A percentile compares a stretch with the other conserved stretches of the same genome.
phyloP scores from a whole-genome alignment of 53 echinoderm and acorn worm species.

The Holothuria leucospilota region DNA sequence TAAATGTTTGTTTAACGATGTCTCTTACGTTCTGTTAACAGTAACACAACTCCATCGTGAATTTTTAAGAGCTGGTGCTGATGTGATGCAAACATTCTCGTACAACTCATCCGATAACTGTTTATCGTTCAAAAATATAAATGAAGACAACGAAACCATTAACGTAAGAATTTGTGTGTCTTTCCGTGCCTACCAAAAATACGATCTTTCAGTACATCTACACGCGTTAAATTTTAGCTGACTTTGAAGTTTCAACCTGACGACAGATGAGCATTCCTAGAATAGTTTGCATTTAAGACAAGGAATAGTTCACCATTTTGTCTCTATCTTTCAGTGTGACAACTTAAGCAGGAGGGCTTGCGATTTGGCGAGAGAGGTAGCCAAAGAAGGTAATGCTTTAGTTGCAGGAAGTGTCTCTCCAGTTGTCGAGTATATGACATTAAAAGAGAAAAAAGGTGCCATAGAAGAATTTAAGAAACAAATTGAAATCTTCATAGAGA shows the following conservation, averaged over 20 bases:
- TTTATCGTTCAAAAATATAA: conserved; percentile 23
- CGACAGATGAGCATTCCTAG: too few relatives aligned
- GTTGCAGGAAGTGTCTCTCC: conserved; percentile 78
- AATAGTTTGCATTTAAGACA: too few relatives aligned
- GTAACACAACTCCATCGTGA: conserved; percentile 81
- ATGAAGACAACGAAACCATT: too few relatives aligned
- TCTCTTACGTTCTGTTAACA: conserved; percentile 7
- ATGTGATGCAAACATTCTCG: conserved; percentile 77
- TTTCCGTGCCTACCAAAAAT: too few relatives aligned
- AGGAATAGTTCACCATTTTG: too few relatives aligned
- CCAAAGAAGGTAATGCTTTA: conserved; percentile 70
- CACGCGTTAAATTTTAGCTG: too few relatives aligned
- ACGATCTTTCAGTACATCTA: too few relatives aligned
- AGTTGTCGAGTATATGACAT: conserved; percentile 42
- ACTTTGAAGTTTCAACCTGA: too few relatives aligned
- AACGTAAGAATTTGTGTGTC: too few relatives aligned
- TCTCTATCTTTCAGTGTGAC: conserved; percentile 40
- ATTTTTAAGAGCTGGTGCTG: conserved; percentile 76
- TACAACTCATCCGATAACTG: conserved; percentile 71
- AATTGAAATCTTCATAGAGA: conserved; percentile 62
- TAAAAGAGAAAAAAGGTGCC: conserved; percentile 61
- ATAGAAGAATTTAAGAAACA: conserved; percentile 72
- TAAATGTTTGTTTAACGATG: too few relatives aligned
- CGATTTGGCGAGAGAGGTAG: conserved; percentile 76
- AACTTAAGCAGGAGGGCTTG: conserved; percentile 58